A percentile compares a stretch with the other conserved stretches of the same genome.
These are phyloP conservation scores for Xylocopa sonorina DNA, from an alignment of 1,140 invertebrate genomes.

Conservation along the genomic window DNA sequence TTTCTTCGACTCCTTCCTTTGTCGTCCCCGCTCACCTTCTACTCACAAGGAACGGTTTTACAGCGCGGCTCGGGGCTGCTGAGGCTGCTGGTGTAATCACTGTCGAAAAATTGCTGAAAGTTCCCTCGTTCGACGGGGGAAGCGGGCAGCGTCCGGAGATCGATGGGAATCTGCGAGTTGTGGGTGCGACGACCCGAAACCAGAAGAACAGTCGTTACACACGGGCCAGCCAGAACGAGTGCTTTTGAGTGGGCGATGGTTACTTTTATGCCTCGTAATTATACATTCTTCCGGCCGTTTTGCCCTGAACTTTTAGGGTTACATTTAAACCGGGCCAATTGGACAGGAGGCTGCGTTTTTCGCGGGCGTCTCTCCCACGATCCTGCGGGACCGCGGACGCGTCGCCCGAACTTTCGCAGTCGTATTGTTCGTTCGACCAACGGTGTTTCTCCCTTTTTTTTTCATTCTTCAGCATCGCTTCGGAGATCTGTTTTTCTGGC, in stretches of 20 bases:
- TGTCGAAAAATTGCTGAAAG: slow-evolving; percentile 54
- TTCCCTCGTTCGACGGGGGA: neutral
- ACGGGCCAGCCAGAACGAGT: slow-evolving; percentile 32
- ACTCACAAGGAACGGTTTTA: slow-evolving; percentile 54
- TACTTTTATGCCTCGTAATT: slow-evolving; percentile 81
- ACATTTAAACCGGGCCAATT: slow-evolving; percentile 70
- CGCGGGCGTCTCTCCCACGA: slow-evolving; percentile 70
- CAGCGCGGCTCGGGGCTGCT: slow-evolving; percentile 18
- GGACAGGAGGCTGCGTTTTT: slow-evolving; percentile 44
- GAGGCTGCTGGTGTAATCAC: slow-evolving; percentile 47
- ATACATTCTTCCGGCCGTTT: slow-evolving; percentile 76
- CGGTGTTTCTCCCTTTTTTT: neutral
- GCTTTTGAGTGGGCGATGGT: slow-evolving; percentile 73
- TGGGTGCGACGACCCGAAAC: slow-evolving; percentile 67
- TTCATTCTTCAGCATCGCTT: neutral
- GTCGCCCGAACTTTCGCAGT: neutral
- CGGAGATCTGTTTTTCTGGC: neutral
- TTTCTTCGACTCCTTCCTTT: slow-evolving; percentile 44
- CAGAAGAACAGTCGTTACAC: slow-evolving; percentile 38
- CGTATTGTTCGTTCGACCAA: neutral
- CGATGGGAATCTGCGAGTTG: slow-evolving; percentile 70
- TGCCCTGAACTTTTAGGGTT: slow-evolving; percentile 73
- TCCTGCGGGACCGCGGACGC: slow-evolving; percentile 34
- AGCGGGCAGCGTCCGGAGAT: slow-evolving; percentile 53
- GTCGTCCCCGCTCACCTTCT: slow-evolving; percentile 13